phyloP scores from a whole-genome alignment of 2,797 vertebrate genomes.

The Acanthurus tractus region DNA sequence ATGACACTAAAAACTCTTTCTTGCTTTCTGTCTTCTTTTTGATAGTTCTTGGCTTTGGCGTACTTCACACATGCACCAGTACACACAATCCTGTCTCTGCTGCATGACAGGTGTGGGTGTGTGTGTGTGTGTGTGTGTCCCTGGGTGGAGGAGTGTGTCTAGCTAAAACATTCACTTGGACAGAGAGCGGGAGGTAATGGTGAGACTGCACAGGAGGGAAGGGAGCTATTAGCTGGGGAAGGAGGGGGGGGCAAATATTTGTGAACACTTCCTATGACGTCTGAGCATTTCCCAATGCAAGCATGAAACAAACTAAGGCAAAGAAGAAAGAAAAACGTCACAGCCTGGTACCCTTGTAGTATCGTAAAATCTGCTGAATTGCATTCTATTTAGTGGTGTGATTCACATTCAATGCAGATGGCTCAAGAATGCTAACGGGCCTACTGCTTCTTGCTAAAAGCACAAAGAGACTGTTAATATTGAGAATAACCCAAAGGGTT shows the following conservation, averaged over 20 bases:
- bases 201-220: conserved; percentile 62
- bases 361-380: conserved; percentile 16
- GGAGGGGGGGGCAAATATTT: conserved; percentile 76
- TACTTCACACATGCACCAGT: conserved; percentile 37
- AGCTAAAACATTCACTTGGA: conserved; percentile 71
- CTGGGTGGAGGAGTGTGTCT: conserved; percentile 50
- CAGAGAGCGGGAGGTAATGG: conserved; percentile 64
- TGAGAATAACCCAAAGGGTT: conserved; percentile 47
- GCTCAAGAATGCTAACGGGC: conserved; percentile 60
- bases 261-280: conserved; percentile 68
- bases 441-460: conserved; percentile 40
- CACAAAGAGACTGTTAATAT: conserved; percentile 61
- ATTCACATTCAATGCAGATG: conserved; percentile 47
- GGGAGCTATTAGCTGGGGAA: conserved; percentile 37
- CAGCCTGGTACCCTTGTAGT: neutral
- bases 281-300: conserved; percentile 58
- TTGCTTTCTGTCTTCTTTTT: neutral
- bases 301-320: conserved; percentile 29
- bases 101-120: conserved; percentile 75
- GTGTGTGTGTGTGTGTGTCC: conserved; percentile 50
- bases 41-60: conserved; percentile 16
- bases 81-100: conserved; percentile 50
- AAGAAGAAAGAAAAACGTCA: conserved; percentile 3
- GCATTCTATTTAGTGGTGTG: conserved; percentile 26
- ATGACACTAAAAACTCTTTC: neutral